These are phyloP conservation scores for Pomatostomus ruficeps DNA, from an alignment of 2,113 vertebrate genomes.

Conservation along the genomic window DNA sequence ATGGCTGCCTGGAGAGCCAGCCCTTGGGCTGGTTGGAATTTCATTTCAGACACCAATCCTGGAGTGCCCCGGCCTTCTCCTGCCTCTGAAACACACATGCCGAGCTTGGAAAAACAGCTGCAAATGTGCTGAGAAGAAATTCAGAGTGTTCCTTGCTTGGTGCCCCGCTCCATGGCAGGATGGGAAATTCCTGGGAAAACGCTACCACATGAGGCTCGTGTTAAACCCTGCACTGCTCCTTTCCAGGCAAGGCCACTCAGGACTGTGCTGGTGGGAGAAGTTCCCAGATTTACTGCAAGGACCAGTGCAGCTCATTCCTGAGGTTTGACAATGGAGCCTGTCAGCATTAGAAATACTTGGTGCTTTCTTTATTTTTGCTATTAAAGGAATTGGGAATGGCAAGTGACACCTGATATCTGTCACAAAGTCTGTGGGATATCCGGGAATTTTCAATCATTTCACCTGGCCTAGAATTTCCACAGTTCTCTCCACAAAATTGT, in stretches of 20 bases:
- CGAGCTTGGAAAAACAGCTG: conserved; percentile 42
- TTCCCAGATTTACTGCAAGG: background rate
- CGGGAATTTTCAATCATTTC: background rate
- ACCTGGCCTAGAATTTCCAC: background rate
- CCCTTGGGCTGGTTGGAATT: conserved; percentile 34
- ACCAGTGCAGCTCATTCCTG: background rate
- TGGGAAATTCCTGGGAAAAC: conserved; percentile 42
- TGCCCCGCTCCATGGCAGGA: background rate
- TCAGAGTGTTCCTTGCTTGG: background rate
- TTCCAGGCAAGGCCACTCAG: background rate
- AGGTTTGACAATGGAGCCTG: background rate
- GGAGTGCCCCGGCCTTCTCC: background rate
- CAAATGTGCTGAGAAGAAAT: conserved; percentile 56
- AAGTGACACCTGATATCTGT: background rate
- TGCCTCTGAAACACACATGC: conserved; percentile 28
- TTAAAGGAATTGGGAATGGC: background rate
- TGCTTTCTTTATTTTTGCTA: background rate
- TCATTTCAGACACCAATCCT: conserved; percentile 33
- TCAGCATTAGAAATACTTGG: background rate
- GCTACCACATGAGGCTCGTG: background rate
- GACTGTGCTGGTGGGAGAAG: background rate
- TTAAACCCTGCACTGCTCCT: background rate
- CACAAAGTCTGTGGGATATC: background rate
- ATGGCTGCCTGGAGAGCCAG: conserved; percentile 13
- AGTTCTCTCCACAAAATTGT: background rate